A percentile compares a stretch with the other conserved stretches of the same genome.
Conservation (phyloP, 2,797 vertebrate species). For the Enteromius viviparus region DNA sequence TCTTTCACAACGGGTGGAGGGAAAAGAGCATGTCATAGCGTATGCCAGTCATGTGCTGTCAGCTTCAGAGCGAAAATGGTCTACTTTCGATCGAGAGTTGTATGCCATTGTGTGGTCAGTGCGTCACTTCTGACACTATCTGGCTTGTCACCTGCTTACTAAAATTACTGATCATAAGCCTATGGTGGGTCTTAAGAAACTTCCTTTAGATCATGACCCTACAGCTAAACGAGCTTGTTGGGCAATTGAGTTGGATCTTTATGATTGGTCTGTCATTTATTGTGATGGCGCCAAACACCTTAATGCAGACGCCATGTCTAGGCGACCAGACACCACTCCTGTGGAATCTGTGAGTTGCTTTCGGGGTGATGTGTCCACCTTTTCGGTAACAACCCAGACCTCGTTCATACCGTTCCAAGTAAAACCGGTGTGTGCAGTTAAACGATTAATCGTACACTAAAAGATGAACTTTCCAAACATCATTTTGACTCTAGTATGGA, state of each 20-base stretch:
- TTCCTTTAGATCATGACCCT: conserved; percentile 11
- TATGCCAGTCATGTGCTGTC: no score
- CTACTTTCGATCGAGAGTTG: no score
- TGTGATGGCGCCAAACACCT: no score
- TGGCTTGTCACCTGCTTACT: neutral
- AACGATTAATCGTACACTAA: no score
- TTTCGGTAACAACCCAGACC: neutral
- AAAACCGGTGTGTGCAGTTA: neutral
- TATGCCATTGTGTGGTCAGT: no score
- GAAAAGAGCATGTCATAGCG: no score
- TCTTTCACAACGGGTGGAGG: no score
- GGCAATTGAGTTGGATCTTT: neutral
- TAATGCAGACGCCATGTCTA: no score
- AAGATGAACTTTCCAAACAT: conserved; percentile 42
- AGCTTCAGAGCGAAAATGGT: no score
- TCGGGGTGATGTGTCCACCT: neutral
- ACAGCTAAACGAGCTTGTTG: neutral
- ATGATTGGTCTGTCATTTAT: conserved; percentile 6
- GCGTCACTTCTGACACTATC: no score
- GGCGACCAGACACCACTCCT: neutral
- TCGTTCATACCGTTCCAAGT: neutral
- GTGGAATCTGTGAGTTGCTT: neutral
- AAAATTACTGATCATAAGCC: conserved; percentile 31
- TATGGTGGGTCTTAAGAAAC: conserved; percentile 30
- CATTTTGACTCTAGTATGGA: conserved; percentile 17